Base-by-base conservation (phyloP, 2,797 vertebrate species). In the Paguma larvata region DNA sequence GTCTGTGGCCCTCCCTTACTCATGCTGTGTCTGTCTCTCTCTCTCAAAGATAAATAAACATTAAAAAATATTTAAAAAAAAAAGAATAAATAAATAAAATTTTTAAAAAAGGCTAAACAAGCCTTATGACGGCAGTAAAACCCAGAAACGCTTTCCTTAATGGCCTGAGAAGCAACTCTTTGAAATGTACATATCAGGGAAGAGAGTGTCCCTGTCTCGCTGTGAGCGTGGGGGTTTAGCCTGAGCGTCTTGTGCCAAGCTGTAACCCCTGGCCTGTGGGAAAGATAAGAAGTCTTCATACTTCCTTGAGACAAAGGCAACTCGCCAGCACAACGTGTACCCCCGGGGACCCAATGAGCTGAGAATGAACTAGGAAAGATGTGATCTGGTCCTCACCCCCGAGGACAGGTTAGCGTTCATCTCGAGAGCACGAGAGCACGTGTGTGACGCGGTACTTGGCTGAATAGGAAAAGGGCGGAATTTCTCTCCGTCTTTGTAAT, bases 101-200 rank as follows among this genome's bases (percentile, higher is more conserved):
- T 48, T n/a, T 77, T 32, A 51, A 91, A 53, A 51, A 91, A 88
- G 12, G 30, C 56, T 62, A 48, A 78, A 84, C 16, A 77, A 77
- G 23, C 51, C 65, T 72, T 53, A 68, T 48, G 38, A 59, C 83
- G 44, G n/a, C 32, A 23, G 46, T 41, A 14, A 62, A 80, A 56
- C 38, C 59, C 85, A 27, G 68, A 14, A 80, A 65, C 59, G 27
- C 59, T 86, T 96, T 93, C 59, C 68, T 67, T 78, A 9, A 62
- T n/a, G 44, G 41, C 53, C 46, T 87, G 85, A 32, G 67, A 85
- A 48, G 32, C 32, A 44, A 63, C 46, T 30, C 82, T 87, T 85
- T 88, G 88, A 92, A 92, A 73, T 91, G 23, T 77, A 94, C 78
- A 73, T 48, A n/a, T 46, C 32, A 12, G 62, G 44, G 94, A 67